Evolutionary conservation across 2,888 invertebrate genomes (phyloP), one percentile per base, ranked within the genome.

Genomic region (Cataglyphis albicans): DNA sequence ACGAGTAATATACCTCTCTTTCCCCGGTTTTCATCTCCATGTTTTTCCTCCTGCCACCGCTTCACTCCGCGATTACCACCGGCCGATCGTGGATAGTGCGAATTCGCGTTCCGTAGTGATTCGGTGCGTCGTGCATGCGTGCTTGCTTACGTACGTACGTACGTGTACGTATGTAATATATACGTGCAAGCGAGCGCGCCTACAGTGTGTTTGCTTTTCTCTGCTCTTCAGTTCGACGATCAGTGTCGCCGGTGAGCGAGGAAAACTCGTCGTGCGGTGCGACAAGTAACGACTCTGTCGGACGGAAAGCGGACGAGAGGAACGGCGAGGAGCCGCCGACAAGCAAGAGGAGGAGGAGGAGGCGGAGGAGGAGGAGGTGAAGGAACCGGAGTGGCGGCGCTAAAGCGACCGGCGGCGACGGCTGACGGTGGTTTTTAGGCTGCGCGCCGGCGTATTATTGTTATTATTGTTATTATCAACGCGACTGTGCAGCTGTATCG

Each of bases 381-480:
- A 64, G 57, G 68, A 82, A 85, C 76, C 65, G 82, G 74, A 85
- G 83, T 73, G 84, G 81, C 85, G 82, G 84, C 84, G 59, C 73
- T 64, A 72, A 65, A 73, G 76, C 73, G 81, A 73, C 70, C 70
- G 70, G 81, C 76, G 44, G 38, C 82, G 61, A 61, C 81, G 67
- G 65, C 73, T 35, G 83, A 25, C n/a, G 65, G 57, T 55, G 76
- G 76, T 78, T 65, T 78, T 82, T 78, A 78, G 78, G 41, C 78
- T 78, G 78, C 95, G 95, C 95, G 95, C 93, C 93, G 67, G 64
- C 68, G 81, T 83, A 64, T 76, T 59, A 61, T 59, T 64, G 44
- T 68, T 81, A 68, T 48, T 82, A 70, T 72, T 65, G 81, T 83
- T 83, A 63, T 81, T 81, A 41, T 64, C 82, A 25, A 87, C 80